Conservation (phyloP, 2,797 vertebrate species). For the Mormyrus hasselquistii region DNA sequence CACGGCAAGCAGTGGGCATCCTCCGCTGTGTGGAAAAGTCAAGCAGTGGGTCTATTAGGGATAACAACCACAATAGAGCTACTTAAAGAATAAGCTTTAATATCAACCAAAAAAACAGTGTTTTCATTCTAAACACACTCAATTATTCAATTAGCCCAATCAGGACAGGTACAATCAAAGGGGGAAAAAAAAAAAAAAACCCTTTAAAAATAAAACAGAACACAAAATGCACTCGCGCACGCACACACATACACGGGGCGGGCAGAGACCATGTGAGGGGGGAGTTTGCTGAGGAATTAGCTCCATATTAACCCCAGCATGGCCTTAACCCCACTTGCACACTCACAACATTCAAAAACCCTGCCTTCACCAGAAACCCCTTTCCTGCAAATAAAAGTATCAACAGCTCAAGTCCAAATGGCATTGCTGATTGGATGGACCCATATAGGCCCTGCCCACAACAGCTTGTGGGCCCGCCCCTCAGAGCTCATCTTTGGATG, state of each 20-base stretch:
- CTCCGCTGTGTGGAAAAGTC: not conserved
- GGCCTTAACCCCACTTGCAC: not conserved
- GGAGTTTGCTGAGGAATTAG: not conserved
- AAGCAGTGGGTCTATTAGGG: not conserved
- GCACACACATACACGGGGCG: not conserved
- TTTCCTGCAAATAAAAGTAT: conserved; percentile 4
- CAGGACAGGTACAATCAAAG: not conserved
- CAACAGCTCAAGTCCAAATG: conserved; percentile 3
- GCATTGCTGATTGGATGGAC: conserved; percentile 1
- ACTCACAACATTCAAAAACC: not conserved
- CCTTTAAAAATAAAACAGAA: not conserved
- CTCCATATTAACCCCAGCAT: not conserved
- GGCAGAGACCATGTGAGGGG: not conserved
- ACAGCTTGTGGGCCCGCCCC: not conserved
- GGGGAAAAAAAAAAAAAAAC: not conserved
- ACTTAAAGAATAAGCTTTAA: conserved; percentile 13
- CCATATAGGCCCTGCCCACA: not conserved
- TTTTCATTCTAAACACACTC: conserved; percentile 8
- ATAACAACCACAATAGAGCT: not conserved
- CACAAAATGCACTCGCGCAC: not conserved
- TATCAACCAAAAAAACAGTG: not conserved
- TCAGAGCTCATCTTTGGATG: conserved; percentile 44
- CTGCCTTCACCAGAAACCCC: not conserved
- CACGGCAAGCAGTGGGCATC: not conserved
- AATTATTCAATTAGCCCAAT: not conserved